phyloP scores from a whole-genome alignment of 2,113 vertebrate genomes.

The Eonycteris spelaea region DNA sequence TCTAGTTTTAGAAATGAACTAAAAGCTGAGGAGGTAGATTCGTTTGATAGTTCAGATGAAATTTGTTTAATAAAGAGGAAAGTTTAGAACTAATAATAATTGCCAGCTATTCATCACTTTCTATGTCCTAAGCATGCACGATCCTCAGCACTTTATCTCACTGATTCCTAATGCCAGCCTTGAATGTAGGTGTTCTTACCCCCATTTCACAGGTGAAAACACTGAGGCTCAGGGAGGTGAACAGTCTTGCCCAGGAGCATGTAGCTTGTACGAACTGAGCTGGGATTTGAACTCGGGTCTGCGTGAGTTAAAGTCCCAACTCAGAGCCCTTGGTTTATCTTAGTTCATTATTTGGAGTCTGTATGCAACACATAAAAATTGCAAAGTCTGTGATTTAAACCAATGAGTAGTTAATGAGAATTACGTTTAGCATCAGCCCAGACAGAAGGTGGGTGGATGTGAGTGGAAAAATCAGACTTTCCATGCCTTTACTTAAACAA shows the following conservation, averaged over 20 bases:
- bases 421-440: not conserved
- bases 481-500: not conserved
- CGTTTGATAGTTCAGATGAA: not conserved
- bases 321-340: not conserved
- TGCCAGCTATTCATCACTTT: not conserved
- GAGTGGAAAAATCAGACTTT: conserved; percentile 5
- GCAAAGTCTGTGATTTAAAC: not conserved
- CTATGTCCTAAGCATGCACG: not conserved
- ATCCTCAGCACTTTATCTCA: not conserved
- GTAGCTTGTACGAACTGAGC: not conserved
- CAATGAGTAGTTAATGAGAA: conserved; percentile 13
- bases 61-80: not conserved
- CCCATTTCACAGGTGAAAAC: not conserved
- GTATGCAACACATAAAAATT: not conserved
- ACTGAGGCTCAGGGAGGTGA: not conserved
- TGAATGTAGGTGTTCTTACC: not conserved
- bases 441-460: not conserved
- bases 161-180: not conserved
- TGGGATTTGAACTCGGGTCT: not conserved
- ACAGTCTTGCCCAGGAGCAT: not conserved
- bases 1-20: not conserved
- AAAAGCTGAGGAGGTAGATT: not conserved
- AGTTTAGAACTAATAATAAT: not conserved
- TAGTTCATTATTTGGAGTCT: not conserved
- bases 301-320: not conserved